phyloP scores from a whole-genome alignment of 2,888 invertebrate genomes.

The Cenopis cana region DNA sequence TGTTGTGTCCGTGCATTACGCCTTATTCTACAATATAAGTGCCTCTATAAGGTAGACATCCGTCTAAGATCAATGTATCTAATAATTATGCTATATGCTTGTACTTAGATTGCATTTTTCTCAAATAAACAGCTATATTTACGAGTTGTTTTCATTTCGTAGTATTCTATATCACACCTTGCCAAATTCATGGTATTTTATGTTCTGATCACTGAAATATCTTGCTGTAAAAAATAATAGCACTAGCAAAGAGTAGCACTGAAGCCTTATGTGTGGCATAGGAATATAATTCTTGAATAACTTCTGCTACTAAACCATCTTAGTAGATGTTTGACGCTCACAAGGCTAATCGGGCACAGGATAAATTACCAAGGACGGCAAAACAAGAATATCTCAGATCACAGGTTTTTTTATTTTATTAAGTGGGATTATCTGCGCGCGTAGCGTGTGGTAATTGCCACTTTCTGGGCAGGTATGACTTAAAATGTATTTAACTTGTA shows the following conservation, averaged over 20 bases:
- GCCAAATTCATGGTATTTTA: background rate
- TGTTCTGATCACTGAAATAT: background rate
- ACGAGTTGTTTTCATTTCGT: background rate
- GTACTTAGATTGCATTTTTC: conserved; percentile 48
- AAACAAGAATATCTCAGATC: too few species aligned
- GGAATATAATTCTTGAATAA: background rate
- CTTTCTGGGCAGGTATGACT: too few species aligned
- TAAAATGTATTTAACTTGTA: too few species aligned
- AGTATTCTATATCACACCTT: background rate
- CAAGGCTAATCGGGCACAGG: too few species aligned
- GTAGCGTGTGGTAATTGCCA: too few species aligned
- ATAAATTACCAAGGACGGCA: too few species aligned
- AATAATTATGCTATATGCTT: conserved; percentile 24
- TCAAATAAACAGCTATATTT: conserved; percentile 36
- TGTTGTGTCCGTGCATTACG: background rate
- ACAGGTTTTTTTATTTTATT: too few species aligned
- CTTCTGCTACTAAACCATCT: too few species aligned
- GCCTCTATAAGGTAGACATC: conserved; percentile 32
- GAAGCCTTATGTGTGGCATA: background rate
- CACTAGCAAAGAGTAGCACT: background rate
- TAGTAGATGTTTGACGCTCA: too few species aligned
- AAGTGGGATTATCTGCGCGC: too few species aligned
- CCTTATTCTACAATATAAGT: conserved; percentile 29
- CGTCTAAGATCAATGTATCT: conserved; percentile 37
- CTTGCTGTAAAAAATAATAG: background rate